A percentile compares a stretch with the other conserved stretches of the same genome.
phyloP scores from a whole-genome alignment of 2,797 vertebrate species.

The Tiaroga cobitis region DNA sequence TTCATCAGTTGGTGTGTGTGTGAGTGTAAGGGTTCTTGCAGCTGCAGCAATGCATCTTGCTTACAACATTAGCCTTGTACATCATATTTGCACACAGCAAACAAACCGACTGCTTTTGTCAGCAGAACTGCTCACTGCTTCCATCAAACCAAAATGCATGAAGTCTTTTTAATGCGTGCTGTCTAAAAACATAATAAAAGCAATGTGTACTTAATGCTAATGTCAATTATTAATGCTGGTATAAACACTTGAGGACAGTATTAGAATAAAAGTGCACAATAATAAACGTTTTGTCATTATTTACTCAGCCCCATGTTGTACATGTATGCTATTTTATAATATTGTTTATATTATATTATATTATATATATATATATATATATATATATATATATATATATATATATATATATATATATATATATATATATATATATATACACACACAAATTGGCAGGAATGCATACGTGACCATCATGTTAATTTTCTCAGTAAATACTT shows the following conservation, averaged over 20 bases:
- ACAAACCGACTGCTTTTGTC: not conserved
- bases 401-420: too few relatives aligned
- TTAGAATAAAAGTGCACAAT: not conserved
- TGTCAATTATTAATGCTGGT: not conserved
- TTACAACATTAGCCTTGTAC: not conserved
- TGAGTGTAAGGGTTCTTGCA: not conserved
- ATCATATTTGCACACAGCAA: constrained; percentile 25
- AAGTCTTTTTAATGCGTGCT: not conserved
- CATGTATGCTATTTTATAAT: too few relatives aligned
- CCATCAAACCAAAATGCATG: not conserved
- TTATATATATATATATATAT: too few relatives aligned
- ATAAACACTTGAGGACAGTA: not conserved
- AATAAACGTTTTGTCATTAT: not conserved
- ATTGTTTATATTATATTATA: too few relatives aligned
- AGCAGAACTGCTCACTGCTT: not conserved
- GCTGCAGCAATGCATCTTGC: constrained; percentile 22
- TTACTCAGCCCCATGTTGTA: not conserved
- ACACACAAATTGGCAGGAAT: not conserved
- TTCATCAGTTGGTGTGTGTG: constrained; percentile 15
- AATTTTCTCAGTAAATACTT: not conserved
- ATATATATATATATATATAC: too few relatives aligned
- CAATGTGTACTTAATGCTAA: not conserved
- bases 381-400: too few relatives aligned
- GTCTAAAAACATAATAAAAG: not conserved
- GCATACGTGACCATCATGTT: not conserved